Evolutionary conservation across 2,888 invertebrate species (phyloP).

Genomic region (Drosophila rellima): DNA sequence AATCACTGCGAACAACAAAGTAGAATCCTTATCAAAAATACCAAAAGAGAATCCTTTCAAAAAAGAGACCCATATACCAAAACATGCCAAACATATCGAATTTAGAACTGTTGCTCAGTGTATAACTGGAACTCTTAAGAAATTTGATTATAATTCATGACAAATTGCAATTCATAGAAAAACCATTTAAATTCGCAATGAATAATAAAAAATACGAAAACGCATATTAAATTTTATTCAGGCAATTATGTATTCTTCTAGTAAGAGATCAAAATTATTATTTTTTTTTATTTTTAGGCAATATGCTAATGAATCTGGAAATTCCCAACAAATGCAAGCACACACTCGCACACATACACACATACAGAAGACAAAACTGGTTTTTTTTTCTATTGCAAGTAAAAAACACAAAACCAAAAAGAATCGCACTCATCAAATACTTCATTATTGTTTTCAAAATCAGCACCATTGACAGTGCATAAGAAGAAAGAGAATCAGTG

Average conservation of each 20-base stretch:
- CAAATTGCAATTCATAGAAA: constrained; percentile 3
- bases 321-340: constrained; percentile 24
- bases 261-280: constrained; percentile 11
- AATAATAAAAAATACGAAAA: constrained; percentile 15
- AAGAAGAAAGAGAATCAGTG: not conserved
- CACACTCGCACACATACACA: not conserved
- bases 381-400: constrained; percentile 29
- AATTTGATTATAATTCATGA: not conserved
- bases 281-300: constrained; percentile 17
- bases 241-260: constrained; percentile 29
- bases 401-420: constrained; percentile 19
- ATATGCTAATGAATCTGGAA: constrained; percentile 51
- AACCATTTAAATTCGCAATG: constrained; percentile 7
- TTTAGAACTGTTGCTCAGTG: not conserved
- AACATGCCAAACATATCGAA: not conserved
- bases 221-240: constrained; percentile 6
- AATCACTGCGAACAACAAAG: constrained; percentile 1
- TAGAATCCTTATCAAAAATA: not conserved
- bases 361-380: constrained; percentile 25
- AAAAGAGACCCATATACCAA: not conserved
- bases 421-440: constrained; percentile 20
- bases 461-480: constrained; percentile 29
- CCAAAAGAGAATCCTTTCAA: not conserved
- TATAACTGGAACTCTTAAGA: constrained; percentile 13
- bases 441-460: constrained; percentile 22